Conservation (phyloP, 2,113 vertebrate genomes). For the Chlamydotis undulata region DNA sequence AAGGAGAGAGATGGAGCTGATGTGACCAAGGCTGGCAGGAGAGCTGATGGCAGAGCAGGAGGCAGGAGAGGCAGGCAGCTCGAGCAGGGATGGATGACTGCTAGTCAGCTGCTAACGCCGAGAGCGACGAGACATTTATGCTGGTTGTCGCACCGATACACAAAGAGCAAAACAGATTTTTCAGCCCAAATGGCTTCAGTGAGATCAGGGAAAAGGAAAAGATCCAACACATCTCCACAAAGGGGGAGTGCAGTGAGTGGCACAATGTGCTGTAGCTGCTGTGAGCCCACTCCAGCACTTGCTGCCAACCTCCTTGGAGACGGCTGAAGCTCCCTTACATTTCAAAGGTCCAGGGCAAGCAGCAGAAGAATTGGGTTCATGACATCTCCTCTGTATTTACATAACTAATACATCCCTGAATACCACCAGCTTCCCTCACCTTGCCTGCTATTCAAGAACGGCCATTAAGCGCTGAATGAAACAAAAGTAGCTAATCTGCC, state of each 20-base stretch:
- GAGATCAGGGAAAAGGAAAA: neutral
- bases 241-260: rapidly evolving
- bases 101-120: neutral
- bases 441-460: neutral
- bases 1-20: neutral
- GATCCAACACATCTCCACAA: neutral
- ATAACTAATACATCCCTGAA: neutral
- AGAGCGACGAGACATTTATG: neutral
- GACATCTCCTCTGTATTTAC: neutral
- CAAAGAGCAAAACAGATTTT: neutral
- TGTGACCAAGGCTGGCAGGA: neutral
- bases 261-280: rapidly evolving
- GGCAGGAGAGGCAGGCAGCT: neutral
- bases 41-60: neutral
- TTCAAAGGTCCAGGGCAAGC: neutral
- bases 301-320: neutral
- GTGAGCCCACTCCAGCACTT: neutral
- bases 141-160: neutral
- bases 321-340: neutral
- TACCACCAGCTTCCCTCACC: neutral
- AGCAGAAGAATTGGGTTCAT: neutral
- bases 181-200: neutral
- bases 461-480: neutral
- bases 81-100: neutral
- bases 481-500: neutral